Conservation (phyloP, 2,113 vertebrate genomes). For the Rousettus leschenaultii region DNA sequence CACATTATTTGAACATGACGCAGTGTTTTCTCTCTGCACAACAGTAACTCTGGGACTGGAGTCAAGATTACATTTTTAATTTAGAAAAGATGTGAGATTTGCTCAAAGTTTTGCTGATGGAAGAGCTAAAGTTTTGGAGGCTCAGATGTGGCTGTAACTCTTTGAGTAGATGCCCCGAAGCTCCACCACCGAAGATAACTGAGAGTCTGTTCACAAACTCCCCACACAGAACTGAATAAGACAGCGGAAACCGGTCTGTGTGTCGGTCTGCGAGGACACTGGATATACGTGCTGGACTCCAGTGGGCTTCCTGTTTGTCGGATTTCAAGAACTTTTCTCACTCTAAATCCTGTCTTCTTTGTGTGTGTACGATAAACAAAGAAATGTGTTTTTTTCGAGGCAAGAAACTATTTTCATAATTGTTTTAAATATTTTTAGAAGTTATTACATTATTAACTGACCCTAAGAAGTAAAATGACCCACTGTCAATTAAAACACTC, state of each 20-base stretch:
- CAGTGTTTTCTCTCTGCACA: neutral
- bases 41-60: neutral
- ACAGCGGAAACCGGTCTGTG: neutral
- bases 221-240: neutral
- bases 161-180: neutral
- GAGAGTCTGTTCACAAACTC: neutral
- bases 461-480: neutral
- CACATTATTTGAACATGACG: neutral
- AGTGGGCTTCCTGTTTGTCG: neutral
- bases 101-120: neutral
- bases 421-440: slow-evolving; percentile 36
- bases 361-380: neutral
- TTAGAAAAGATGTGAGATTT: slow-evolving; percentile 45
- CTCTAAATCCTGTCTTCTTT: neutral
- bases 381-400: neutral
- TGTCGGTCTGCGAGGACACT: accelerated
- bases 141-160: neutral
- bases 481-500: neutral
- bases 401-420: neutral
- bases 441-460: neutral
- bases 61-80: slow-evolving; percentile 43
- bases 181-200: neutral
- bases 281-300: neutral
- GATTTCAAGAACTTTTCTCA: neutral
- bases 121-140: neutral